Conservation (phyloP, 1,140 invertebrate genomes). For the Physella acuta region DNA sequence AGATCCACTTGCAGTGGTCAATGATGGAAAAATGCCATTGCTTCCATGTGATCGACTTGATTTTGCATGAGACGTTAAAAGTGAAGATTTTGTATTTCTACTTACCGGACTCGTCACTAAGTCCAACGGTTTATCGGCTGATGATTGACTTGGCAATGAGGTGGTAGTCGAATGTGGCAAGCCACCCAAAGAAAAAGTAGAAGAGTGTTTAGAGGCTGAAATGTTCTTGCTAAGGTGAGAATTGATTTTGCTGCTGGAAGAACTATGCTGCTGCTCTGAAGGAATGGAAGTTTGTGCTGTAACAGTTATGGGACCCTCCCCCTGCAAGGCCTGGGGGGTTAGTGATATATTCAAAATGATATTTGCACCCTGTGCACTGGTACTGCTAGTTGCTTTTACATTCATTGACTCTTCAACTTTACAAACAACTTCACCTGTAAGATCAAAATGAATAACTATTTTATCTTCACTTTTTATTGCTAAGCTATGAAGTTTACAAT, state of each 20-base stretch:
- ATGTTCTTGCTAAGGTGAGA: background rate
- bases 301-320: constrained; percentile 38
- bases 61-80: background rate
- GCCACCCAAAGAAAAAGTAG: background rate
- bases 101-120: constrained; percentile 17
- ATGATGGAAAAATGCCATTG: constrained; percentile 12
- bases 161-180: background rate
- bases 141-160: background rate
- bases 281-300: constrained; percentile 31
- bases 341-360: constrained; percentile 45
- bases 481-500: too few relatives aligned
- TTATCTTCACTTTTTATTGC: too few relatives aligned
- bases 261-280: constrained; percentile 13
- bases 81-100: constrained; percentile 8
- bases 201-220: constrained; percentile 1
- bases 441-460: background rate
- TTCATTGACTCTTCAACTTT: constrained; percentile 21
- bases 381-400: constrained; percentile 12
- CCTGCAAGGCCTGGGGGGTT: constrained; percentile 34
- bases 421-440: constrained; percentile 29
- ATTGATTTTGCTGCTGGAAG: constrained; percentile 5
- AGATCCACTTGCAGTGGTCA: background rate
- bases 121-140: constrained; percentile 12
- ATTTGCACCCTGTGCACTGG: constrained; percentile 18
- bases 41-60: constrained; percentile 1